These are phyloP conservation scores for Drosophila takahashii DNA, from an alignment of 1,140 invertebrate genomes.

Conservation along the genomic window DNA sequence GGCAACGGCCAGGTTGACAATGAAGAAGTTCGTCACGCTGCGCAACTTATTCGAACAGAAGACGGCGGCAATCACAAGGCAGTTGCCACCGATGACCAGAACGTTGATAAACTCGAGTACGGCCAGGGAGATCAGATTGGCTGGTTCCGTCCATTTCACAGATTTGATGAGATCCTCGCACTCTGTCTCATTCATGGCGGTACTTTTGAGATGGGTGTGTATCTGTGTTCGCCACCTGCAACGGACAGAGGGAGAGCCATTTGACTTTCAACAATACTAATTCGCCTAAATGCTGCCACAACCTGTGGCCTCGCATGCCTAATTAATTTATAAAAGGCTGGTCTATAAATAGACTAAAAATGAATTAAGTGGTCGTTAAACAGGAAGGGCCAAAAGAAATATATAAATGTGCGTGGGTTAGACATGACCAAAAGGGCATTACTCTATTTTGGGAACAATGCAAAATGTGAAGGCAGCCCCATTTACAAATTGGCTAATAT, in stretches of 20 bases:
- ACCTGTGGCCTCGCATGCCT: constrained; percentile 42
- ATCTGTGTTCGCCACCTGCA: constrained; percentile 79
- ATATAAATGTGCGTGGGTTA: constrained; percentile 7
- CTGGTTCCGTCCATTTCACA: constrained; percentile 91
- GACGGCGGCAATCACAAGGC: constrained; percentile 96
- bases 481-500: not conserved
- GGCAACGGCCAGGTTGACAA: constrained; percentile 95
- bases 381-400: constrained; percentile 14
- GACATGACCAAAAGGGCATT: constrained; percentile 7
- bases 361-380: constrained; percentile 15
- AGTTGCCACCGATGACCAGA: constrained; percentile 95
- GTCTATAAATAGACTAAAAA: constrained; percentile 33
- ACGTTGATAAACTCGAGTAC: constrained; percentile 93
- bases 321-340: constrained; percentile 68
- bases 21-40: constrained; percentile 97
- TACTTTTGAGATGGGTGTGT: constrained; percentile 74
- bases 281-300: constrained; percentile 22
- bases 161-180: constrained; percentile 90
- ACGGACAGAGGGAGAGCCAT: constrained; percentile 22
- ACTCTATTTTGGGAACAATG: not conserved
- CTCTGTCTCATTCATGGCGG: constrained; percentile 89
- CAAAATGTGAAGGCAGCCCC: not conserved
- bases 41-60: constrained; percentile 94
- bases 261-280: constrained; percentile 9
- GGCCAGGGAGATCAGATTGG: constrained; percentile 90